phyloP scores from a whole-genome alignment of 2,797 vertebrate species.

The Bradypodion pumilum region DNA sequence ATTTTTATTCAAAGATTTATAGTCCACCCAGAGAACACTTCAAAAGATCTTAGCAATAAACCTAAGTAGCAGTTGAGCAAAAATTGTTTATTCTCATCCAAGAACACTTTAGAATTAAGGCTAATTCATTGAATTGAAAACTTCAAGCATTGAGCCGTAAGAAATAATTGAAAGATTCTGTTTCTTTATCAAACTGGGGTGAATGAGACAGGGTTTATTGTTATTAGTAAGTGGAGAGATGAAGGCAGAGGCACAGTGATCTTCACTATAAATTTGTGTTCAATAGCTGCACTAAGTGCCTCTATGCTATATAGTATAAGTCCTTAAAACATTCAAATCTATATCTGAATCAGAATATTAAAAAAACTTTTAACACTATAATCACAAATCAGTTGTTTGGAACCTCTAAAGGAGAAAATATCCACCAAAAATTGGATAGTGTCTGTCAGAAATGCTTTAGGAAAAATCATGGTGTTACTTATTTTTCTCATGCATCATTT shows the following conservation, averaged over 20 bases:
- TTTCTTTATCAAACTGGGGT: background rate
- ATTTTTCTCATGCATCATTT: conserved; percentile 5
- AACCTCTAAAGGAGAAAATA: background rate
- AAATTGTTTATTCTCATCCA: background rate
- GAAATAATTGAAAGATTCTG: conserved; percentile 18
- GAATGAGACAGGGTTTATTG: background rate
- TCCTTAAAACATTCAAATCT: background rate
- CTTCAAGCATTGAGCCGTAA: background rate
- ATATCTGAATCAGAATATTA: background rate
- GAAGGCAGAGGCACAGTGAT: background rate
- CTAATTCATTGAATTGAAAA: conserved; percentile 28
- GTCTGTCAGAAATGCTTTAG: background rate
- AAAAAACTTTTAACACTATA: background rate
- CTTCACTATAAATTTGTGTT: background rate
- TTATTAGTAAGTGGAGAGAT: background rate
- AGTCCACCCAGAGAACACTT: conserved; percentile 20
- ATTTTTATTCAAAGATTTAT: conserved; percentile 38
- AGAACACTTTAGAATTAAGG: conserved; percentile 31
- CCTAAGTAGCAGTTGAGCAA: conserved; percentile 12
- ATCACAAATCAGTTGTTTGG: background rate
- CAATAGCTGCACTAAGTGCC: background rate
- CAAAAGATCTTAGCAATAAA: conserved; percentile 15
- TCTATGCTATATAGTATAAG: background rate
- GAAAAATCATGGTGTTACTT: background rate
- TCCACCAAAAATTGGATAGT: background rate